Base-by-base conservation (phyloP, 2,113 vertebrate genomes). In the Dasyurus viverrinus region DNA sequence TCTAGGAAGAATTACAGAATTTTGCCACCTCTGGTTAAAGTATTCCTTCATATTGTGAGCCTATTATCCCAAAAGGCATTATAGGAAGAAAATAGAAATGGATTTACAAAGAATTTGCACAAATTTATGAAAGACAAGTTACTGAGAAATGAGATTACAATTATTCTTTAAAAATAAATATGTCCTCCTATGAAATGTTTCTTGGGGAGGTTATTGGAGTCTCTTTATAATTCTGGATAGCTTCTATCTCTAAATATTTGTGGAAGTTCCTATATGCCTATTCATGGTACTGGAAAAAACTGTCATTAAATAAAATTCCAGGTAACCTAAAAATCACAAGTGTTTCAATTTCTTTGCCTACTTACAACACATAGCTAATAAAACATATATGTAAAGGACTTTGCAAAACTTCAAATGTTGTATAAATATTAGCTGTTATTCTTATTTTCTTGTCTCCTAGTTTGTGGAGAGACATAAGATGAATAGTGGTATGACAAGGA, bases 11-110 rank as follows among this genome's bases (percentile, higher is more conserved):
- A 24, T n/a, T 95, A 23, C 19, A 27, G 1, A 96, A 94, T 94
- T 91, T 91, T 91, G 89, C 89, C 93, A 95, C 19, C 24, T 52
- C 47, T 14, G 22, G 47, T 96, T 95, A 96, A 93, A 90, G 54
- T 90, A 91, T 91, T 92, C 94, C 91, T 94, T 95, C 91, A 94
- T 53, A 95, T 90, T 93, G 84, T 94, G 22, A 14, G 89, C 9
- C 48, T 60, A 53, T 54, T 55, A 90, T 47, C 93, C 90, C 53
- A 84, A 95, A 53, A 93, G 54, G 54, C n/a, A 6, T 89, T 55
- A 91, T 23, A 36, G 84, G 94, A 47, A 76, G 54, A 47, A 96
- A 96, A 12, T 53, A 90, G 30, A 95, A 94, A 94, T 94, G 52
- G 57, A 94, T 95, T 95, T 91, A 94, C n/a, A 93, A 90, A 19